phyloP scores from a whole-genome alignment of 2,113 vertebrate species.

The Mesembrinibis cayennensis region DNA sequence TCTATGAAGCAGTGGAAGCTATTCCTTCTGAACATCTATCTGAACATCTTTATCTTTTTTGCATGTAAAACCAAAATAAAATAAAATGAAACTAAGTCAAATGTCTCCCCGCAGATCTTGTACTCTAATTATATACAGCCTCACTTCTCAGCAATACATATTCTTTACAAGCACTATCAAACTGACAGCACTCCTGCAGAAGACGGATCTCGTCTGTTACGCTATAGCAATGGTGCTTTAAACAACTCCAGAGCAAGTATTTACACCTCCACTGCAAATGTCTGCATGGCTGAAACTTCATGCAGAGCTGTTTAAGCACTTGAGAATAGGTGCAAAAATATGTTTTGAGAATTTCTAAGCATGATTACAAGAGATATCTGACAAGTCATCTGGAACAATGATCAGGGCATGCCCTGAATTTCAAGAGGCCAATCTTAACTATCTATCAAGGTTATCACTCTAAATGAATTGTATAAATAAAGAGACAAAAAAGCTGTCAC shows the following conservation, averaged over 20 bases:
- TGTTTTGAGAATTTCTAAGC: neutral
- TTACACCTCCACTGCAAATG: neutral
- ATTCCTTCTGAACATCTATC: neutral
- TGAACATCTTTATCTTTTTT: neutral
- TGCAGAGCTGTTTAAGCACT: neutral
- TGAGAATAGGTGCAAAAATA: neutral
- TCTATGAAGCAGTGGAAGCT: neutral
- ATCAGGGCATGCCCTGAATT: neutral
- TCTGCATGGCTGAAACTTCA: neutral
- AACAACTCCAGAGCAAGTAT: neutral
- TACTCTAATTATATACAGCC: neutral
- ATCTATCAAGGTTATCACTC: neutral
- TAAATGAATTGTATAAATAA: neutral
- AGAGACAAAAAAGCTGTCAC: neutral
- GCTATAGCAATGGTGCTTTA: neutral
- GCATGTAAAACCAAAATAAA: neutral
- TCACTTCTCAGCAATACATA: neutral
- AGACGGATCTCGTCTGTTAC: neutral
- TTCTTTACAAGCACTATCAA: neutral
- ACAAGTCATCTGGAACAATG: neutral
- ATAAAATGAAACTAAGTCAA: neutral
- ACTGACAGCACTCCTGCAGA: neutral
- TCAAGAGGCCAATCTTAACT: neutral
- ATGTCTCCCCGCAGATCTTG: neutral
- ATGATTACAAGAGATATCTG: neutral